A percentile compares a stretch with the other conserved stretches of the same genome.
Evolutionary conservation across 2,797 vertebrate species (phyloP).

Genomic region (Pristis pectinata): DNA sequence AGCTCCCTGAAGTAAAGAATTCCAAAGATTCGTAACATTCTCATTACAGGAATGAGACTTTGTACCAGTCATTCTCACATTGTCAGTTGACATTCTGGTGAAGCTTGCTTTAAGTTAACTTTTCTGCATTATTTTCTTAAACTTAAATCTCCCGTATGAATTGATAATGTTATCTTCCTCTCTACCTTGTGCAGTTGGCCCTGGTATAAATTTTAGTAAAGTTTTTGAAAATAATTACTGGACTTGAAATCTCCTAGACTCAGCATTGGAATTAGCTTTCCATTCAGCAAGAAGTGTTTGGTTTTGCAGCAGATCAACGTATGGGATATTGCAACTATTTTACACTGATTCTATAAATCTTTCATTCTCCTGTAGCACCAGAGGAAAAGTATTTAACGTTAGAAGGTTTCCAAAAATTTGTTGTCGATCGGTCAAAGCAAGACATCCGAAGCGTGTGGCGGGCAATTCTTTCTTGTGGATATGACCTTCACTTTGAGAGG

Average conservation of each 20-base stretch:
- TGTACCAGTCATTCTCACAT: background rate
- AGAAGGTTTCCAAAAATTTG: constrained; percentile 92
- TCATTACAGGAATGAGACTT: background rate
- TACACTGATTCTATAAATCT: constrained; percentile 14
- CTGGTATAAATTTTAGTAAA: background rate
- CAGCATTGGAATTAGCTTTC: background rate
- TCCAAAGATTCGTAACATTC: too few relatives aligned
- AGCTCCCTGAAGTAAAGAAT: too few relatives aligned
- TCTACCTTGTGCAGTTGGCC: background rate
- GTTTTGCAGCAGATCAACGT: background rate
- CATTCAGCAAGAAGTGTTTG: background rate
- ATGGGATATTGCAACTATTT: background rate
- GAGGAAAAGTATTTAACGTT: constrained; percentile 93
- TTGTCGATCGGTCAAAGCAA: constrained; percentile 89
- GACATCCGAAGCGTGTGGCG: constrained; percentile 96
- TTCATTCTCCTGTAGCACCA: constrained; percentile 59
- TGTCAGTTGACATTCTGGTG: background rate
- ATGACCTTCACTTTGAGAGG: constrained; percentile 96
- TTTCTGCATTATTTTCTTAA: background rate
- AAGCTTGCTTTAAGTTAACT: background rate
- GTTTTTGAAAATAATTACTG: background rate
- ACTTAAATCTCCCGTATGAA: background rate
- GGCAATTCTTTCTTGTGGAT: constrained; percentile 88
- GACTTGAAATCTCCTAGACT: background rate
- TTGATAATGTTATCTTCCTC: background rate